Percentiles rank a stretch among this genome's conserved stretches.
Evolutionary conservation across 2,113 vertebrate species (phyloP).

Genomic region (Malurus elegans): DNA sequence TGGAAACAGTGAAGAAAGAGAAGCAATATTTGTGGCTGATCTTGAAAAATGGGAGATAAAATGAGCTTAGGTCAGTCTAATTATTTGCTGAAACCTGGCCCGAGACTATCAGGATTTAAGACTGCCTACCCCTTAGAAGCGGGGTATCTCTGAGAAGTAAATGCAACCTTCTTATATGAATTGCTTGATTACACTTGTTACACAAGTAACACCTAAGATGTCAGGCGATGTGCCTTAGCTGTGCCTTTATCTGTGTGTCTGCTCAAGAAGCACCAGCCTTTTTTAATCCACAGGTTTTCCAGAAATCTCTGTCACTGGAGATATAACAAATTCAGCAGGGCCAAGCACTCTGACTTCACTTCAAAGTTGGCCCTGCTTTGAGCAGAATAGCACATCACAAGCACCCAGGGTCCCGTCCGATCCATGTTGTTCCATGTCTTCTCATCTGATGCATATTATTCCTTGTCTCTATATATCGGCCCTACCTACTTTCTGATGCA

Average conservation of each 20-base stretch:
- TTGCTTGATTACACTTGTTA: neutral
- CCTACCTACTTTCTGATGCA: neutral
- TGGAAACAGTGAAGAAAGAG: neutral
- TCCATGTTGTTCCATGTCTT: neutral
- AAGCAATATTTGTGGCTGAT: neutral
- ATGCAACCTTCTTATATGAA: neutral
- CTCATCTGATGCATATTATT: neutral
- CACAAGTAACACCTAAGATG: neutral
- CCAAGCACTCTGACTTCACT: neutral
- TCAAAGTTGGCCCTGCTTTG: neutral
- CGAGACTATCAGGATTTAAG: fast-evolving
- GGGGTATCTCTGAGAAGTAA: neutral
- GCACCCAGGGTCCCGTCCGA: neutral
- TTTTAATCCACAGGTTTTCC: neutral
- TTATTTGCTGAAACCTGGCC: neutral
- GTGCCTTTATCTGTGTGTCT: neutral
- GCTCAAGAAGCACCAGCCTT: neutral
- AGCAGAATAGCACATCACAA: neutral
- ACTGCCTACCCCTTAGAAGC: neutral
- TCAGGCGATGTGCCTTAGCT: neutral
- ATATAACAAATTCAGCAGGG: neutral
- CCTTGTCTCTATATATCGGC: neutral
- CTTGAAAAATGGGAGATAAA: neutral
- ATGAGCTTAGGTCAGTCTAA: neutral
- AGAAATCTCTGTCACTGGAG: neutral